Percentiles rank a stretch among this genome's conserved stretches.
Conservation (phyloP, 2,797 vertebrate genomes). For the Babyrousa celebensis region DNA sequence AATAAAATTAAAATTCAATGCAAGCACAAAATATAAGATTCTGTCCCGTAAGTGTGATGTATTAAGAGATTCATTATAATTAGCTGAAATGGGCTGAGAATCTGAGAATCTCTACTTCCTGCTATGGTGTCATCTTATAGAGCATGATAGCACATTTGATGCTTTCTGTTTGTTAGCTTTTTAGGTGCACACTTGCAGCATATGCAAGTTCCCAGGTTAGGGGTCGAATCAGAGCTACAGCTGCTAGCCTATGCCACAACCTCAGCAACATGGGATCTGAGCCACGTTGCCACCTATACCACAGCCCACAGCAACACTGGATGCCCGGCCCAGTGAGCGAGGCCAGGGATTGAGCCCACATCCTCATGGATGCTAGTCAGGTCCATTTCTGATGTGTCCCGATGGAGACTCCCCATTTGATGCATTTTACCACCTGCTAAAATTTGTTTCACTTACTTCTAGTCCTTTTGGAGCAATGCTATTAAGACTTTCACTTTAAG, state of each 20-base stretch:
- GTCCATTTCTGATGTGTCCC: no score
- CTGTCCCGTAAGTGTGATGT: neutral
- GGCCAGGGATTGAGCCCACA: no score
- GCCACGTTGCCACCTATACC: no score
- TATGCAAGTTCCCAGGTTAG: no score
- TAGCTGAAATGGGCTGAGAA: neutral
- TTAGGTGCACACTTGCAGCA: no score
- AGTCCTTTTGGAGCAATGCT: neutral
- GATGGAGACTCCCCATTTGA: neutral
- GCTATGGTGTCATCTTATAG: neutral
- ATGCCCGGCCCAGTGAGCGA: no score
- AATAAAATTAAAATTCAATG: neutral
- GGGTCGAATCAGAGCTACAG: no score
- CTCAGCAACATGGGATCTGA: no score
- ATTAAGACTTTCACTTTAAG: neutral
- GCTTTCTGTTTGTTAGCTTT: no score
- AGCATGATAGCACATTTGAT: neutral
- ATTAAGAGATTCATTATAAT: neutral
- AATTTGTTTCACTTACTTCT: neutral
- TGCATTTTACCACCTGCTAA: neutral
- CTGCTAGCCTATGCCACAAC: no score
- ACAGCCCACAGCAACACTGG: no score
- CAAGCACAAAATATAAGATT: neutral
- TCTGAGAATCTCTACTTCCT: neutral
- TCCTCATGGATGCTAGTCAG: no score